These are phyloP conservation scores for Phaethon lepturus DNA, from an alignment of 2,113 vertebrate genomes.

Conservation along the genomic window DNA sequence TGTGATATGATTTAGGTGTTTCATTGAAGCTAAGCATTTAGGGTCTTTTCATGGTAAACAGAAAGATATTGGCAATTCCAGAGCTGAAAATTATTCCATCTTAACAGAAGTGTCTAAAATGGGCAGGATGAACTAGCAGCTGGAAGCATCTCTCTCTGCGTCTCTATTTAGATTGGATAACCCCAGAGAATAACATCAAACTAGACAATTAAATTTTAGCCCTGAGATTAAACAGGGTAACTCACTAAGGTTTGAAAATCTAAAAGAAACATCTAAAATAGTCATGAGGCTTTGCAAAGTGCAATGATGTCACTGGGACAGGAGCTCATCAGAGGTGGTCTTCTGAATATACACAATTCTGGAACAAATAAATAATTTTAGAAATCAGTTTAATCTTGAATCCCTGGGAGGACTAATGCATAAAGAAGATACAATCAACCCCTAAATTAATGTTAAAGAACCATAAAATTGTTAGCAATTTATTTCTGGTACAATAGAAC, in stretches of 20 bases:
- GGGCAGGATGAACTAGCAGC: background rate
- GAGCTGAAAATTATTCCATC: background rate
- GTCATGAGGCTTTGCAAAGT: background rate
- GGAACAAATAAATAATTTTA: background rate
- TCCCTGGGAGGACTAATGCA: background rate
- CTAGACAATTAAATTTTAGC: background rate
- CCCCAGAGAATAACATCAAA: background rate
- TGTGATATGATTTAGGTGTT: background rate
- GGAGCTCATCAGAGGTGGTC: background rate
- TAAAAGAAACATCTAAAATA: background rate
- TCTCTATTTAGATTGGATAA: background rate
- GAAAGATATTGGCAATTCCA: background rate
- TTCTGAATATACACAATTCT: background rate
- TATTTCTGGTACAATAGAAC: background rate
- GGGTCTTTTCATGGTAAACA: background rate
- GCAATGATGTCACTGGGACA: background rate
- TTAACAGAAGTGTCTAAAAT: background rate
- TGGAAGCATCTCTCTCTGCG: background rate
- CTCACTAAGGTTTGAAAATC: background rate
- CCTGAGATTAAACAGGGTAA: background rate
- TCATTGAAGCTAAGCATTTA: background rate
- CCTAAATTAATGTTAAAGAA: background rate
- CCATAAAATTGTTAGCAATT: background rate
- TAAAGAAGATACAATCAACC: background rate
- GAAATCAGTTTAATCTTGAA: background rate